phyloP scores from a whole-genome alignment of 2,113 vertebrate species.

The Anolis sagrei region DNA sequence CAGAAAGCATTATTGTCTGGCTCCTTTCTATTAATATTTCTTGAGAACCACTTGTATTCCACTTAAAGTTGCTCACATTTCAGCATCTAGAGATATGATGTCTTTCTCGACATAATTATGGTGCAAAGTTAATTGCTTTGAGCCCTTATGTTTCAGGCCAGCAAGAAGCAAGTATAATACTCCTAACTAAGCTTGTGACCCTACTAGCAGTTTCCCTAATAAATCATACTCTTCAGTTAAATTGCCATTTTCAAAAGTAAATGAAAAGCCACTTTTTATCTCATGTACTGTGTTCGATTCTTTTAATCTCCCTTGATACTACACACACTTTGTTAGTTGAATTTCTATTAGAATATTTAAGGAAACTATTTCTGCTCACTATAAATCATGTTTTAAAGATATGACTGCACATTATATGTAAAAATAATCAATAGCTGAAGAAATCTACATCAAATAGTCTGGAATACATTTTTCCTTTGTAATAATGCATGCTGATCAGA shows the following conservation, averaged over 20 bases:
- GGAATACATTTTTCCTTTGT: neutral
- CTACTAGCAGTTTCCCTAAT: conserved; percentile 28
- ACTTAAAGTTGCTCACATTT: conserved; percentile 44
- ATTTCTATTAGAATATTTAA: neutral
- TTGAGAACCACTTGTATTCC: neutral
- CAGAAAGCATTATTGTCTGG: conserved; percentile 6
- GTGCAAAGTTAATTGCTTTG: conserved; percentile 39
- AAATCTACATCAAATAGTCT: no score
- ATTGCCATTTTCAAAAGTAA: conserved; percentile 5
- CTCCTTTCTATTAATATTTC: conserved; percentile 40
- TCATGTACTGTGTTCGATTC: neutral
- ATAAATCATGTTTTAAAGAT: neutral
- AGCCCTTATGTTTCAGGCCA: conserved; percentile 34
- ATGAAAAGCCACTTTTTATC: neutral
- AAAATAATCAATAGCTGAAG: no score
- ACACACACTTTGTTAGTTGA: neutral
- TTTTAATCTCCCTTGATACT: neutral
- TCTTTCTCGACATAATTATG: conserved; percentile 31
- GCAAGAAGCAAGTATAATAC: conserved; percentile 21
- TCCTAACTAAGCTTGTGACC: conserved; percentile 9
- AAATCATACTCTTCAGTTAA: neutral
- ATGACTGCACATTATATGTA: conserved; percentile 3
- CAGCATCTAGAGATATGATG: neutral
- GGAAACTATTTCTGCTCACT: no score
- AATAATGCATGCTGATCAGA: no score